Evolutionary conservation across 2,113 vertebrate species (phyloP).

Genomic region (Amphiprion ocellaris): DNA sequence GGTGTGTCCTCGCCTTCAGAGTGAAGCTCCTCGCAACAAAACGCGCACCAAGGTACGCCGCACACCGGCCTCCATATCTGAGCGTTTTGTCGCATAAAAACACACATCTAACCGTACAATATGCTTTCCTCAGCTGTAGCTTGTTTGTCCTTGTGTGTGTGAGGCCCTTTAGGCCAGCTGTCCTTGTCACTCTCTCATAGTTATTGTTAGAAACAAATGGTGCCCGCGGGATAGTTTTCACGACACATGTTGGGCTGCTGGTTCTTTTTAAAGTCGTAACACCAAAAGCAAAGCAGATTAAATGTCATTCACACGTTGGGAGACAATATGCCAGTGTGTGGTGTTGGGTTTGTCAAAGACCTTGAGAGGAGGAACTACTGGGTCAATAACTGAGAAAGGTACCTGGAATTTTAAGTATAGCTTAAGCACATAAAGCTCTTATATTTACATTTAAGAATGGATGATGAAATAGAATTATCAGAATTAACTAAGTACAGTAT

Average conservation of each 20-base stretch:
- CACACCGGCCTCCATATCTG: too few relatives aligned
- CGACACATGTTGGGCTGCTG: constrained; percentile 40
- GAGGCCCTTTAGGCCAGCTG: constrained; percentile 60
- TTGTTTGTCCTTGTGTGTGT: constrained; percentile 20
- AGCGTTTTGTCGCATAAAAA: neutral
- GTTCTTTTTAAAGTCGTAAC: constrained; percentile 32
- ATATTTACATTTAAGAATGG: too few relatives aligned
- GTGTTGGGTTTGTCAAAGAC: too few relatives aligned
- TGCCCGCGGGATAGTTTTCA: constrained; percentile 60
- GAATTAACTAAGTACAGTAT: too few relatives aligned
- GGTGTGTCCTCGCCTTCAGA: neutral
- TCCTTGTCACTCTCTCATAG: constrained; percentile 57
- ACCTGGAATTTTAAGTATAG: too few relatives aligned
- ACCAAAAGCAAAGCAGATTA: neutral
- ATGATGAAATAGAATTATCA: too few relatives aligned
- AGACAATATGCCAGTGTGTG: neutral
- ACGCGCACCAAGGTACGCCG: neutral
- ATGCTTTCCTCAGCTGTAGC: neutral
- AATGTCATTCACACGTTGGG: neutral
- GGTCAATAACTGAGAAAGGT: too few relatives aligned
- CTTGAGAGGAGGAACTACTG: too few relatives aligned
- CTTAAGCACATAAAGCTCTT: too few relatives aligned
- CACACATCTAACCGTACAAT: neutral
- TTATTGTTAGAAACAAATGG: constrained; percentile 82
- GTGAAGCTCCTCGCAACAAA: too few relatives aligned